Base-by-base conservation (phyloP, 2,113 vertebrate genomes). In the Carlito syrichta region DNA sequence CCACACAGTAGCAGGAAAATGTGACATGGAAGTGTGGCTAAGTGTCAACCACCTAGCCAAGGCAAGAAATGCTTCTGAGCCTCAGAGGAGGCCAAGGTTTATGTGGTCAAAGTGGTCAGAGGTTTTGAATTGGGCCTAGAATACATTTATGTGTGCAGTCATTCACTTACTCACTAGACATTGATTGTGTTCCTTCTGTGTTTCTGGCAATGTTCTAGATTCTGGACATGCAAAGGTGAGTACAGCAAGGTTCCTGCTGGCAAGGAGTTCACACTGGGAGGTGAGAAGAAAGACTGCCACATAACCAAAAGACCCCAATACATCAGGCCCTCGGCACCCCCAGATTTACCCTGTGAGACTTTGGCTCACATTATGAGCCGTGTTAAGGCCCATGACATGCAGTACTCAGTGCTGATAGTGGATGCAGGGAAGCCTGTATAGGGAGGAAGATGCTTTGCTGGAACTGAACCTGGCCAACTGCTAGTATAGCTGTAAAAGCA, bases 361-460 rank as follows among this genome's bases (percentile, higher is more conserved):
- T 40, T 71, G 56, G 48, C 17, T 87, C 23, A 6, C 2, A 5
- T 86, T n/a, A 3, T 30, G 69, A 88, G 48, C 50, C 90, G 38
- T 0, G 1, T 43, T 68, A 50, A 71, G 62, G 68, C 11, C 40
- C 5, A 0, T 35, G 45, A 40, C 3, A 3, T 17, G 22, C 40
- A 54, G 58, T 56, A 17, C 13, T 11, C 20, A n/a, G 23, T 25
- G 48, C 56, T 35, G 43, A n/a, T 6, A 11, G 38, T 54, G 22
- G 68, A 8, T 10, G 4, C 58, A 12, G 43, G 16, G 12, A 48
- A 22, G 20, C 17, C 45, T 12, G 1, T 14, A 2, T 19, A 5
- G 9, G 43, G 40, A 66, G n/a, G 11, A 48, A 14, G 66, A 40
- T 27, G 6, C 69, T 73, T 50, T 68, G 71, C 63, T 66, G 54